Conservation (phyloP, 2,113 vertebrate species). For the Platanista minor region DNA sequence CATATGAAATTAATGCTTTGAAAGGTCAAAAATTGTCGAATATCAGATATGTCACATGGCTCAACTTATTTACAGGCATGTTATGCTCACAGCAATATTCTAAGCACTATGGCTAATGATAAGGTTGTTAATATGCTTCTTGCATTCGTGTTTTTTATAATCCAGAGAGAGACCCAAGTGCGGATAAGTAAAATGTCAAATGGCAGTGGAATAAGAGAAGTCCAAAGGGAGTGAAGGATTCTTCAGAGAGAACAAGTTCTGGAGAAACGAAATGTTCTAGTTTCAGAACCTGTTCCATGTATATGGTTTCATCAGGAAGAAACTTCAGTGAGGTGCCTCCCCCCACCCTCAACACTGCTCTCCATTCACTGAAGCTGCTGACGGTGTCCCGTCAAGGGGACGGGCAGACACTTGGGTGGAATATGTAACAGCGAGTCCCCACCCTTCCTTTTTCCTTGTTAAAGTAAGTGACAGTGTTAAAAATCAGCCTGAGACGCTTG, state of each 20-base stretch:
- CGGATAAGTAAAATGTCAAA: background rate
- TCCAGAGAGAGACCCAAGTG: background rate
- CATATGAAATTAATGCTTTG: background rate
- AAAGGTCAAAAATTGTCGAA: background rate
- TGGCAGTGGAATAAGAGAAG: background rate
- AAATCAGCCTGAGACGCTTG: background rate
- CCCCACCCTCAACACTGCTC: rapidly evolving
- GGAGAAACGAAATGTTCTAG: background rate
- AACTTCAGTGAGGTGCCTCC: background rate
- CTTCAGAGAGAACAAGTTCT: background rate
- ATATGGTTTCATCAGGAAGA: background rate
- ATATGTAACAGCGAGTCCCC: background rate
- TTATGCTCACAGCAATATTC: background rate
- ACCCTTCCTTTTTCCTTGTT: background rate
- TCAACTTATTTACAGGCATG: background rate
- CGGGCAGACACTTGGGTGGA: too few relatives aligned
- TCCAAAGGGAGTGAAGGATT: background rate
- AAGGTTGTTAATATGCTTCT: background rate
- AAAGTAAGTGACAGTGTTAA: background rate
- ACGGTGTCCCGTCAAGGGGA: background rate
- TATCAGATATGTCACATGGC: background rate
- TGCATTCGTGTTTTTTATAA: background rate
- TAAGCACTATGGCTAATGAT: background rate
- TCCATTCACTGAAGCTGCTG: background rate
- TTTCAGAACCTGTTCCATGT: background rate